Conservation (phyloP, 2,113 vertebrate genomes). For the Trogon surrucura region DNA sequence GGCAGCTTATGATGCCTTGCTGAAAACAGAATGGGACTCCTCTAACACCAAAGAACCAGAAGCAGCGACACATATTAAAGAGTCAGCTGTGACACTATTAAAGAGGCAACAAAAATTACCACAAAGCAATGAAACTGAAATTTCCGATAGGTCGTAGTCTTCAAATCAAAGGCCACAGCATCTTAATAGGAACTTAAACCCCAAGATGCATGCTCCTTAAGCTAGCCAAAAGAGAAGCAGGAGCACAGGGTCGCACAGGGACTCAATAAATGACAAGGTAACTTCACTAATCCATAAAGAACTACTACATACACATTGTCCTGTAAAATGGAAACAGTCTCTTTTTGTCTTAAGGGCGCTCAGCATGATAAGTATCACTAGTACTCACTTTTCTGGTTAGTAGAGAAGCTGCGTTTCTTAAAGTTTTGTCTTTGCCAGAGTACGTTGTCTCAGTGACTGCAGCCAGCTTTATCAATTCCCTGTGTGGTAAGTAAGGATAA, state of each 20-base stretch:
- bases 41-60: neutral
- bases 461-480: neutral
- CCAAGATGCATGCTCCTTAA: neutral
- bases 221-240: neutral
- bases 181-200: neutral
- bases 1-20: neutral
- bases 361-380: neutral
- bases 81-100: neutral
- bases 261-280: neutral
- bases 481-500: neutral
- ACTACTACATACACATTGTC: neutral
- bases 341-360: neutral
- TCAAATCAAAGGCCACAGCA: neutral
- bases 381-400: neutral
- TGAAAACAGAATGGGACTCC: neutral
- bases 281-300: neutral
- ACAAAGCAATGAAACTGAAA: neutral
- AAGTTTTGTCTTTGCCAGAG: neutral
- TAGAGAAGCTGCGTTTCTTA: neutral
- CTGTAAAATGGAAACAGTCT: neutral
- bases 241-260: neutral
- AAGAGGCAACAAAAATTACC: neutral
- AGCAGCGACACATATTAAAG: neutral
- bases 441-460: neutral
- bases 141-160: neutral